Evolutionary conservation across 2,113 vertebrate genomes (phyloP), one percentile per base, ranked within the genome.

Genomic region (Lasiurus borealis): DNA sequence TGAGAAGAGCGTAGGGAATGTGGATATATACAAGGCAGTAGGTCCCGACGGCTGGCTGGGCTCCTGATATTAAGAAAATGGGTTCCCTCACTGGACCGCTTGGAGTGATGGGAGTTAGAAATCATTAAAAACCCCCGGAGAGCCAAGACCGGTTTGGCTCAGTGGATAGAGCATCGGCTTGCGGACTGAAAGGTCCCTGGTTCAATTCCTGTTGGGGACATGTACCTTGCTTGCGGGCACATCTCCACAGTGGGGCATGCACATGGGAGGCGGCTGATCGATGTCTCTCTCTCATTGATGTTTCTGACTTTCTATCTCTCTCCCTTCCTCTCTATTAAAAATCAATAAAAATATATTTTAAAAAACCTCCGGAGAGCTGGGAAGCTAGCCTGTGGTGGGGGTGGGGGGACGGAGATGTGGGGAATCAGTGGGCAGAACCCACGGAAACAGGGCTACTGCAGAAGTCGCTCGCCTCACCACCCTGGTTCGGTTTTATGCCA

Each of bases 21-120:
- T 25, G 91, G 84, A 77, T 0, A 31, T 48, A 15, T 16, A 88
- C 86, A 88, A 66, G 85, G 68, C 83, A 40, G 80, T 5, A 40
- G 59, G 46, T 59, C 25, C 69, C 52, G 52, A 88, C 21, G 85
- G n/a, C 69, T 31, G 88, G 36, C 69, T 11, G 3, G 46, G 62
- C 18, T 93, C n/a, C 77, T 2, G 3, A 71, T 34, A 57, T 75
- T 86, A 59, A 95, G 93, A 88, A 94, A 81, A 91, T 71, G n/a
- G n/a, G 50, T 59, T 59, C 64, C 57, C 62, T 72, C 29, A 25
- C 93, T 46, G 72, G 85, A 68, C 57, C 66, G 82, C 83, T 87
- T 46, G 50, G 9, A 52, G 36, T 46, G 84, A 92, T 82, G 40
- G 31, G 81, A 90, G 48, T 59, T 57, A 93, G 90, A 75, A 75